Evolutionary conservation across 92 coral and sea anemone genomes (phyloP).

Genomic region (Nematostella vectensis): DNA sequence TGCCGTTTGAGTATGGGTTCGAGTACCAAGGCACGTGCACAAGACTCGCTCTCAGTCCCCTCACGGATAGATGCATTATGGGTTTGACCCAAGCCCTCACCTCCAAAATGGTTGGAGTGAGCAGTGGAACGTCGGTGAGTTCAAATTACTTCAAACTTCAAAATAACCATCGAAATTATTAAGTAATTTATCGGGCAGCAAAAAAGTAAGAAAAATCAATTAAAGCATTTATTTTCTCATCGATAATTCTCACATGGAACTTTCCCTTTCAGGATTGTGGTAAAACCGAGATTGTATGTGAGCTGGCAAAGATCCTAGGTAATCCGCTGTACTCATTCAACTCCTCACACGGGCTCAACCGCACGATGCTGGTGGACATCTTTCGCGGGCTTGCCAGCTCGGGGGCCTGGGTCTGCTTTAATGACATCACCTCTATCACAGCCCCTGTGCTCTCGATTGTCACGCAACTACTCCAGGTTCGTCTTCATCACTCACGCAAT

Average conservation of each 20-base stretch:
- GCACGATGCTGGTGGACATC: constrained; percentile 63
- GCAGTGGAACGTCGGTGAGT: constrained; percentile 86
- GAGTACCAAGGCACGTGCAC: constrained; percentile 95
- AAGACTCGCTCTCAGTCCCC: constrained; percentile 83
- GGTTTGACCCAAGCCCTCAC: constrained; percentile 86
- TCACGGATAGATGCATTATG: constrained; percentile 86
- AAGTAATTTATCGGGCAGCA: neutral
- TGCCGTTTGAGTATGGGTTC: constrained; percentile 77
- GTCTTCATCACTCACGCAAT: no score
- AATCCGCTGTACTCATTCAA: constrained; percentile 73
- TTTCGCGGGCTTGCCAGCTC: constrained; percentile 91
- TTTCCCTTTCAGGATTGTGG: constrained; percentile 77
- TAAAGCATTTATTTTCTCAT: neutral
- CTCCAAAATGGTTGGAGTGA: constrained; percentile 73
- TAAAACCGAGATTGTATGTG: constrained; percentile 71
- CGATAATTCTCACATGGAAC: neutral
- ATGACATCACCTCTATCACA: constrained; percentile 66
- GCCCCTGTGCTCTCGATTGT: constrained; percentile 68
- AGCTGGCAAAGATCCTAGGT: constrained; percentile 71
- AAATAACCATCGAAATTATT: neutral
- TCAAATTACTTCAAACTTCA: no score
- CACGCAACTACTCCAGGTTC: constrained; percentile 60
- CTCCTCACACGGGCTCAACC: constrained; percentile 53
- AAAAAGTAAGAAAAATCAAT: neutral
- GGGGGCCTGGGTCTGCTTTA: constrained; percentile 75